Evolutionary conservation across 2,797 vertebrate species (phyloP).

Genomic region (Pteronotus mesoamericanus): DNA sequence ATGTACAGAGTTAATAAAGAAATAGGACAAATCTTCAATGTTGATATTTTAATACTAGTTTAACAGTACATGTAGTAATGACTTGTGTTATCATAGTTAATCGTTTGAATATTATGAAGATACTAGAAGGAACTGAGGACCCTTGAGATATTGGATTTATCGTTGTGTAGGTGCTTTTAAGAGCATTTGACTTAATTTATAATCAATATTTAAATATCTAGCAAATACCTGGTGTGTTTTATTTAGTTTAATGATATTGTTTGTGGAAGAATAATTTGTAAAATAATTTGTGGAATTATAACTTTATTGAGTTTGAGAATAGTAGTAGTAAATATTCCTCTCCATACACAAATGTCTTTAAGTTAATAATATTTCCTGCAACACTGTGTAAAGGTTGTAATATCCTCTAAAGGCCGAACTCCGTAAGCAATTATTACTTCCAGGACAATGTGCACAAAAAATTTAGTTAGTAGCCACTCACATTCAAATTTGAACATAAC

Average conservation of each 20-base stretch:
- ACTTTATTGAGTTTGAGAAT: background rate
- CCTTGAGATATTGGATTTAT: background rate
- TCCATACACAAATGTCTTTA: background rate
- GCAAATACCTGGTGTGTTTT: background rate
- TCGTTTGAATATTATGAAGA: background rate
- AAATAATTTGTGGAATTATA: background rate
- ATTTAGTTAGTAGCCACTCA: background rate
- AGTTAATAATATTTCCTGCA: background rate
- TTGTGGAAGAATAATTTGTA: background rate
- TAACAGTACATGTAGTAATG: background rate
- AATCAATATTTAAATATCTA: background rate
- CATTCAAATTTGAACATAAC: conserved; percentile 3
- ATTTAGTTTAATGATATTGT: background rate
- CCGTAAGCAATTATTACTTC: background rate
- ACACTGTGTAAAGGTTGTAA: background rate
- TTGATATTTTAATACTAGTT: background rate
- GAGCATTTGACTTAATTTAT: background rate
- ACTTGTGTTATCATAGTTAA: conserved; percentile 1
- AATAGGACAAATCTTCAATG: background rate
- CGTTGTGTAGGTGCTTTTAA: background rate
- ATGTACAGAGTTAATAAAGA: background rate
- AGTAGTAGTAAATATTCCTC: background rate
- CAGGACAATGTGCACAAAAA: background rate
- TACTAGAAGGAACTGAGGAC: background rate
- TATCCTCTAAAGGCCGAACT: background rate